Evolutionary conservation across 2,888 invertebrate species (phyloP).

Genomic region (Scaptomyza flava): DNA sequence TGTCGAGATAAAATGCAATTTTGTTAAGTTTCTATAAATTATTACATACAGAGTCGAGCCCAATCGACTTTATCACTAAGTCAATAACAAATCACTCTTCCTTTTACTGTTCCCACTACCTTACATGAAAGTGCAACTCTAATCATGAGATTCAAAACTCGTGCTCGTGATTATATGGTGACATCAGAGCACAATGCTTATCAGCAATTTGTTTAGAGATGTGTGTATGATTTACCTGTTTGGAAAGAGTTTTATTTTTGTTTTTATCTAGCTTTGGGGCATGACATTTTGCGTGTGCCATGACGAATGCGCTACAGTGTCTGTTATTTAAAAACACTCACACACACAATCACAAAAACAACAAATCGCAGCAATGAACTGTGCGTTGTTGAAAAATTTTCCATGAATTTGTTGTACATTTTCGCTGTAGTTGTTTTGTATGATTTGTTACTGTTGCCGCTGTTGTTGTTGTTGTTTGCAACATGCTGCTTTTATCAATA

Average conservation of each 20-base stretch:
- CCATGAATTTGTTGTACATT: slow-evolving; percentile 71
- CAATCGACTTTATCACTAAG: slow-evolving; percentile 59
- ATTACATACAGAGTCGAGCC: slow-evolving; percentile 54
- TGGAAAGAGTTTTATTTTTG: slow-evolving; percentile 24
- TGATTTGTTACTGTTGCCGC: slow-evolving; percentile 1
- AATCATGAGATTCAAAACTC: slow-evolving; percentile 74
- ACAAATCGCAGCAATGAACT: slow-evolving; percentile 60
- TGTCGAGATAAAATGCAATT: background rate
- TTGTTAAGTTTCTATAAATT: background rate
- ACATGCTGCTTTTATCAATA: slow-evolving; percentile 73
- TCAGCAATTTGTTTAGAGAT: slow-evolving; percentile 25
- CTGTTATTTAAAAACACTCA: slow-evolving; percentile 50
- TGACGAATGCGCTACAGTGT: slow-evolving; percentile 68
- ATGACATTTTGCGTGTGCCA: slow-evolving; percentile 77
- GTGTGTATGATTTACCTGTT: slow-evolving; percentile 4
- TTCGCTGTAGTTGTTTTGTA: slow-evolving; percentile 27
- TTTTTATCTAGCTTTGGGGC: slow-evolving; percentile 69
- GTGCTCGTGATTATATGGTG: slow-evolving; percentile 63
- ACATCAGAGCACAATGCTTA: slow-evolving; percentile 51
- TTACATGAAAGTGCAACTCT: slow-evolving; percentile 39
- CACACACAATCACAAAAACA: background rate
- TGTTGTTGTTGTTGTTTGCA: slow-evolving; percentile 52
- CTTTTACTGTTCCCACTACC: slow-evolving; percentile 1
- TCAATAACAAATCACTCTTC: slow-evolving; percentile 62
- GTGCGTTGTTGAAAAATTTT: slow-evolving; percentile 76